Base-by-base conservation (phyloP, 1,140 invertebrate species). In the Colletes latitarsis region DNA sequence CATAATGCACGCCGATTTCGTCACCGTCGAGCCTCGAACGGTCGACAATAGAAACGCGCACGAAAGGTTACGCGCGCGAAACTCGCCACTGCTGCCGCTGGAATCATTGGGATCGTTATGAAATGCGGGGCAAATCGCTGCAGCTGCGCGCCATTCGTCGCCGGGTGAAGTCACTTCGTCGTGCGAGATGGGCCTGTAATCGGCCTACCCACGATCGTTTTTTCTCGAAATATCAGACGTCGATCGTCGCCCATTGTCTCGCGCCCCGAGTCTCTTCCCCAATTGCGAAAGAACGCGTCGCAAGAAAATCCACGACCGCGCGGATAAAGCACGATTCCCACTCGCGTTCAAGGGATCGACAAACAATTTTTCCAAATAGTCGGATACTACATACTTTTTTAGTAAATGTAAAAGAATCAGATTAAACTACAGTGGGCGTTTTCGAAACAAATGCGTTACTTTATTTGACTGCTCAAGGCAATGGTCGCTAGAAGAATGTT, bases 31-130 rank as follows among this genome's bases (percentile, higher is more conserved):
- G 71, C 49, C 58, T 76, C 79, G 67, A 78, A 83, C 68, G 74
- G 68, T 82, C 85, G 86, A 91, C 90, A 91, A 90, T 91, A 89
- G 89, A 88, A 91, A 88, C 82, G 81, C 79, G 84, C 88, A 87
- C 84, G 89, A 91, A 91, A 91, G 89, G 89, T 91, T 91, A 89
- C 87, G 86, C 89, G 77, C 82, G 82, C 84, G 74, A 73, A 78
- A 46, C 77, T 74, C 53, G 64, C 66, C 52, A n/a, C 9, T 6
- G 68, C 21, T 55, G 19, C 3, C 39, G 15, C 52, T 68, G 74
- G 14, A 70, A 57, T 53, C 52, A 63, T 60, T 70, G 66, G 58
- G 60, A 81, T 64, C 30, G 82, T 90, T 90, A 90, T 91, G 89
- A 91, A 90, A 90, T 89, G 82, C 75, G 66, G 79, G 77, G 84